These are phyloP conservation scores for Neodontobutis hainanensis DNA, from an alignment of 2,113 vertebrate genomes.

Conservation along the genomic window DNA sequence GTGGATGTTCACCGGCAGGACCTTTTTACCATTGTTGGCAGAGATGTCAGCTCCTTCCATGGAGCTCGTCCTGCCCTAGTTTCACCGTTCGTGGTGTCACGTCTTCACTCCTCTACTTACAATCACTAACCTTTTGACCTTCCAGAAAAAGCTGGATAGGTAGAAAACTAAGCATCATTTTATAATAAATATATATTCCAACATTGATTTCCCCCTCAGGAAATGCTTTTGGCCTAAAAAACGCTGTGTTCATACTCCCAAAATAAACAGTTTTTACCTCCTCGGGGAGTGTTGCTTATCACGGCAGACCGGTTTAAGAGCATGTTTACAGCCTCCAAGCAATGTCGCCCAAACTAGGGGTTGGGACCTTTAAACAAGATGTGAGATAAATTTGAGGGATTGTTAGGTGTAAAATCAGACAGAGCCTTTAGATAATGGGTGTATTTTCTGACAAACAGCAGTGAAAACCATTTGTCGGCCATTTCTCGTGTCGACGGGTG, in stretches of 20 bases:
- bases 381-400: background rate
- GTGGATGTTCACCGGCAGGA: conserved; percentile 20
- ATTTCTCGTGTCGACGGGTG: background rate
- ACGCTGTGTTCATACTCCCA: conserved; percentile 7
- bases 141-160: conserved; percentile 10
- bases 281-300: conserved; percentile 10
- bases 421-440: background rate
- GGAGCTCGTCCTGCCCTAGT: conserved; percentile 17
- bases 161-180: conserved; percentile 16
- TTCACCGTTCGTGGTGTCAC: conserved; percentile 13
- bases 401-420: background rate
- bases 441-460: background rate
- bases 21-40: conserved; percentile 27
- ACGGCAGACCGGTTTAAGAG: conserved; percentile 9
- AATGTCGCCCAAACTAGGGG: background rate
- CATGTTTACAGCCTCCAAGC: conserved; percentile 2
- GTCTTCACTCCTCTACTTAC: background rate
- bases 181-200: conserved; percentile 28
- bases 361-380: background rate
- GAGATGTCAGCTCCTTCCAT: conserved; percentile 9
- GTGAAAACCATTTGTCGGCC: background rate
- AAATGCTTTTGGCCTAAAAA: conserved; percentile 16
- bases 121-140: background rate
- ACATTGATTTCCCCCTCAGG: conserved; percentile 26
- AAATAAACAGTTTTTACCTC: conserved; percentile 17